A percentile compares a stretch with the other conserved stretches of the same genome.
Evolutionary conservation across 2,113 vertebrate genomes (phyloP).

Genomic region (Tetrao urogallus): DNA sequence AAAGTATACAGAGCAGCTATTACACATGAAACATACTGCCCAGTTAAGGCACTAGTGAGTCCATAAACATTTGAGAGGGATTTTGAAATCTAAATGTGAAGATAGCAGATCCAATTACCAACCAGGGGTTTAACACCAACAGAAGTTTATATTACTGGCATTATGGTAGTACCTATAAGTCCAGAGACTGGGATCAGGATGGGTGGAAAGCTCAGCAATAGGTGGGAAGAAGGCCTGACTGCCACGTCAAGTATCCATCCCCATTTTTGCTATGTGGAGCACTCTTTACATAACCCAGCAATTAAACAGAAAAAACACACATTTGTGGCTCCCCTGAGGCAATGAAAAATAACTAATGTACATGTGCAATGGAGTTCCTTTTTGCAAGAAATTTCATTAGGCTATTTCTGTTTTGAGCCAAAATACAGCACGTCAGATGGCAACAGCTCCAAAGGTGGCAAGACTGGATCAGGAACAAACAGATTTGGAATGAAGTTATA

Average conservation of each 20-base stretch:
- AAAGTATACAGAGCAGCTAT: background rate
- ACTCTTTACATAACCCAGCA: conserved; percentile 15
- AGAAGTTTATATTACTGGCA: background rate
- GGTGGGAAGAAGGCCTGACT: background rate
- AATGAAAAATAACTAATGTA: conserved; percentile 24
- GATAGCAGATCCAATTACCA: background rate
- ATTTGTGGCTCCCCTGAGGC: conserved; percentile 13
- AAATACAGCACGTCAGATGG: background rate
- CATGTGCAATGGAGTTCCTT: background rate
- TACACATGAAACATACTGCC: background rate
- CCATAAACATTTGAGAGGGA: background rate
- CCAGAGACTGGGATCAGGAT: background rate
- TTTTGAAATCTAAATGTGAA: background rate
- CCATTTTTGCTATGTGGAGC: background rate
- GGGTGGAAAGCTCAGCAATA: background rate
- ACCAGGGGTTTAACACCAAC: background rate
- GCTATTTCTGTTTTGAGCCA: background rate
- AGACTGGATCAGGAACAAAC: background rate
- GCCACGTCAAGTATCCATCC: background rate
- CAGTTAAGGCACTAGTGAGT: background rate
- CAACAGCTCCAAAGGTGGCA: background rate
- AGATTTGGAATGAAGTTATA: background rate
- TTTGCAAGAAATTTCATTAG: conserved; percentile 16
- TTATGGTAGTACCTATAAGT: background rate
- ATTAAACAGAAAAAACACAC: conserved; percentile 28